Evolutionary conservation across 2,888 invertebrate species (phyloP).

Genomic region (Ormyrus nitidulus): DNA sequence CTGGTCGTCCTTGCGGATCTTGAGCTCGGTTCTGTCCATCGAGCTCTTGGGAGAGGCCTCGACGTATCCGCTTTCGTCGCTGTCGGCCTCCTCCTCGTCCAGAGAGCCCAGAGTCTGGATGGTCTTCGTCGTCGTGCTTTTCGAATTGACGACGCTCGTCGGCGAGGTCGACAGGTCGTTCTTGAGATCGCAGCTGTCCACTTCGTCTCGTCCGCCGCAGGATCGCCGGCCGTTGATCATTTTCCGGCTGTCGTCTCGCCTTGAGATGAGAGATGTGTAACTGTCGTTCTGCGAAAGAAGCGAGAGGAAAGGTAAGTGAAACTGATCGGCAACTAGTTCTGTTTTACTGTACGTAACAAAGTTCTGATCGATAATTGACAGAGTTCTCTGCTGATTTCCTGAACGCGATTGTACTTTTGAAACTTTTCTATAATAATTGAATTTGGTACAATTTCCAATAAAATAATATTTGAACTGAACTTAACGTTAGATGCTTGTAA

Average conservation of each 20-base stretch:
- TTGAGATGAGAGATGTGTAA: slow-evolving; percentile 44
- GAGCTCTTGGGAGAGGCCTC: slow-evolving; percentile 77
- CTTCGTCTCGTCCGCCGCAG: slow-evolving; percentile 40
- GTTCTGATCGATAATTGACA: no score
- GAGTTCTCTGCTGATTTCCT: no score
- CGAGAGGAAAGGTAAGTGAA: background rate
- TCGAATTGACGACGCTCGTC: slow-evolving; percentile 2
- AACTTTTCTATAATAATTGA: no score
- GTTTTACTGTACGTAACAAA: no score
- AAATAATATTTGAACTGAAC: no score
- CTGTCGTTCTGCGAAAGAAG: slow-evolving; percentile 43
- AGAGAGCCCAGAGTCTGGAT: slow-evolving; percentile 76
- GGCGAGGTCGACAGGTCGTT: background rate
- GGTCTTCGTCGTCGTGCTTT: slow-evolving; percentile 60
- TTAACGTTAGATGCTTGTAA: no score
- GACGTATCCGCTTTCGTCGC: slow-evolving; percentile 94
- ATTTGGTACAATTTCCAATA: no score
- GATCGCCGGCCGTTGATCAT: slow-evolving; percentile 21
- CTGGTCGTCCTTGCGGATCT: slow-evolving; percentile 39
- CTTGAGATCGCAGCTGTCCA: slow-evolving; percentile 24
- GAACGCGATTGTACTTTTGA: no score
- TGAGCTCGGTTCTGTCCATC: slow-evolving; percentile 52
- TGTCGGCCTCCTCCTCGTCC: slow-evolving; percentile 81
- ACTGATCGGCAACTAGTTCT: no score
- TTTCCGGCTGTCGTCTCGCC: slow-evolving; percentile 48